These are phyloP conservation scores for Leucosticte australis DNA, from an alignment of 2,113 vertebrate genomes.

Conservation along the genomic window DNA sequence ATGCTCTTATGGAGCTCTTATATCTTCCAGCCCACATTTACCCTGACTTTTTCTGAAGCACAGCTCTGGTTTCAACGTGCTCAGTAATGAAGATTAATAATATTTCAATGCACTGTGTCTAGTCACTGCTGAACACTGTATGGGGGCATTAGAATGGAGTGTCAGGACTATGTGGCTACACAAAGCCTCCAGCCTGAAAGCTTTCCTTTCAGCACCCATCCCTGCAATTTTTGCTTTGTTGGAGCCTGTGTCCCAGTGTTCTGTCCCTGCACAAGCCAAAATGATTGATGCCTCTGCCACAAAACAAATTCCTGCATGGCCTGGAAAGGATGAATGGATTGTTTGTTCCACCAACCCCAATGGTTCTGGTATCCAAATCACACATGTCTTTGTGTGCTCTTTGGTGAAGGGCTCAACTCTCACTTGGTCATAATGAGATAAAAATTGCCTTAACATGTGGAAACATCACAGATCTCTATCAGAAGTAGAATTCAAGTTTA, in stretches of 20 bases:
- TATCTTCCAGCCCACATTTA: background rate
- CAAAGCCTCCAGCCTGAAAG: background rate
- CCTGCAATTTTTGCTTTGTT: background rate
- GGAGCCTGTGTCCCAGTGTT: background rate
- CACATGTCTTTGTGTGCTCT: accelerated
- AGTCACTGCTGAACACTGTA: background rate
- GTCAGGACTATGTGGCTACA: background rate
- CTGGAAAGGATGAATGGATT: background rate
- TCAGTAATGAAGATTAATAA: background rate
- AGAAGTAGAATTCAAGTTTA: background rate
- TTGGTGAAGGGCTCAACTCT: background rate
- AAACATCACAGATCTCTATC: background rate
- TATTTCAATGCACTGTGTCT: background rate
- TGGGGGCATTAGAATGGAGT: accelerated
- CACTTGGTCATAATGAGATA: background rate
- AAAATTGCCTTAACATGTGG: background rate
- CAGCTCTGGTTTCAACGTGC: background rate
- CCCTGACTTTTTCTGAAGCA: background rate
- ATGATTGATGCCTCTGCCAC: background rate
- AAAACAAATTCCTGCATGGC: accelerated
- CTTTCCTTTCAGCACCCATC: background rate
- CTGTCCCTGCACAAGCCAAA: background rate
- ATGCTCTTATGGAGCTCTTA: background rate
- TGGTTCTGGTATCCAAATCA: background rate
- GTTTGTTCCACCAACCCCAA: background rate